Conservation (phyloP, 2,797 vertebrate species). For the Betta splendens region DNA sequence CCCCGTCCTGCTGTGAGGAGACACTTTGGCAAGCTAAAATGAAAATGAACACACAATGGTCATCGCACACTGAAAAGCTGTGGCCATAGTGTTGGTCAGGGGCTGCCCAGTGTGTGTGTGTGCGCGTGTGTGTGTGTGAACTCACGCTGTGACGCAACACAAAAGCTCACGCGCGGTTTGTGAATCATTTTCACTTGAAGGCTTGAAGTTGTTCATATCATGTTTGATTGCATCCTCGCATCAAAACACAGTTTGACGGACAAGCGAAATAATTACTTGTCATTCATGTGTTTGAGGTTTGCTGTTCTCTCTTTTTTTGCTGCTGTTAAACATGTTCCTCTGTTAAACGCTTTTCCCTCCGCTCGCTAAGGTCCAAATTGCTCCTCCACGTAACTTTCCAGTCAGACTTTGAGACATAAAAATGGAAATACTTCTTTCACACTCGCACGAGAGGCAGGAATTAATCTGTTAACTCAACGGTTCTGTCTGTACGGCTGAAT, state of each 20-base stretch:
- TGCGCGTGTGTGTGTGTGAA: slow-evolving; percentile 46
- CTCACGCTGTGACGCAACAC: slow-evolving; percentile 52
- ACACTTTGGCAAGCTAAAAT: slow-evolving; percentile 79
- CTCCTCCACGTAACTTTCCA: slow-evolving; percentile 54
- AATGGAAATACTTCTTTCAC: slow-evolving; percentile 31
- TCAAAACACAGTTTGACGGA: slow-evolving; percentile 85
- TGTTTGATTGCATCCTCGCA: slow-evolving; percentile 81
- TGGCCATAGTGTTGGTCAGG: slow-evolving; percentile 57
- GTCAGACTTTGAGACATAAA: slow-evolving; percentile 31
- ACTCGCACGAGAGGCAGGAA: background rate
- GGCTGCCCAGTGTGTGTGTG: slow-evolving; percentile 36
- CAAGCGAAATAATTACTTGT: slow-evolving; percentile 87
- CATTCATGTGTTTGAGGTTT: slow-evolving; percentile 80
- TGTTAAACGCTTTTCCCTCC: slow-evolving; percentile 67
- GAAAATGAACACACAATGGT: slow-evolving; percentile 73
- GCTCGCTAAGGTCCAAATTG: slow-evolving; percentile 49
- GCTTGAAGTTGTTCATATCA: slow-evolving; percentile 83
- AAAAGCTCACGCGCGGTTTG: slow-evolving; percentile 53
- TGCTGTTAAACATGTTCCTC: slow-evolving; percentile 75
- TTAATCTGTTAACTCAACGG: background rate
- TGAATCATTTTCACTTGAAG: slow-evolving; percentile 77
- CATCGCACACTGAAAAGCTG: slow-evolving; percentile 67
- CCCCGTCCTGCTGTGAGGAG: slow-evolving; percentile 74
- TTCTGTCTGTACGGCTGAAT: slow-evolving; percentile 47
- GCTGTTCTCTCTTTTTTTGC: slow-evolving; percentile 70